Base-by-base conservation (phyloP, 2,113 vertebrate species). In the Aspiorhynchus laticeps region DNA sequence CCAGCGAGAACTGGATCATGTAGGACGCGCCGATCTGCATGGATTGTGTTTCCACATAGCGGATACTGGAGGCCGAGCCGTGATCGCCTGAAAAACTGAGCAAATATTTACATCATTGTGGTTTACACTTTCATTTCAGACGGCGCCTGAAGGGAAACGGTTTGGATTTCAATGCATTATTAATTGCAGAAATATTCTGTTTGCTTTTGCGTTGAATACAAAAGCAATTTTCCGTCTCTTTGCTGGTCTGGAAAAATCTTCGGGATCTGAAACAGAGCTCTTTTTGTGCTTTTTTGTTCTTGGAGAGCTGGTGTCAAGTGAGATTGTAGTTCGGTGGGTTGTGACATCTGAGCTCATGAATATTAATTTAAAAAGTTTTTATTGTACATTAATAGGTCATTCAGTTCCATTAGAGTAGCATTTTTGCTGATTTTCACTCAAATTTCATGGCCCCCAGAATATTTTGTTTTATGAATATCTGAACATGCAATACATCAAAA, bases 21-120 rank as follows among this genome's bases (percentile, higher is more conserved):
- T 99, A 99, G 0, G 97, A 98, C 0, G 98, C 98, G 48, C 98
- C 98, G 0, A 98, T 98, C 92, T 99, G 98, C 98, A 99, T 99
- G 1, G 98, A 99, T 83, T 99, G 98, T 7, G 98, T 99, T 93
- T 99, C 98, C 87, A 99, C 97, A 3, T 99, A 99, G 79, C 98
- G 97, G 91, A 98, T 97, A 61, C 97, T 99, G 2, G 97, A 97
- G 53, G 96, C 95, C 31, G 96, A 94, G 89, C 96, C 99, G 15
- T 96, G 97, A 91, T 98, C 97, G 69, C 95, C 95, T 2, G 94
- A 93, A 90, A 96, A 96, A 90, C 95, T 95, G 80, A 43, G 59
- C 24, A 80, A 43, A 56, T 11, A 83, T 84, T 38, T 46, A n/a
- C 11, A 56, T 56, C 6, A 15, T 46, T 43, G 41, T 15, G 73